These are phyloP conservation scores for Thripadectes ignobilis DNA, from an alignment of 2,797 vertebrate genomes.

Conservation along the genomic window DNA sequence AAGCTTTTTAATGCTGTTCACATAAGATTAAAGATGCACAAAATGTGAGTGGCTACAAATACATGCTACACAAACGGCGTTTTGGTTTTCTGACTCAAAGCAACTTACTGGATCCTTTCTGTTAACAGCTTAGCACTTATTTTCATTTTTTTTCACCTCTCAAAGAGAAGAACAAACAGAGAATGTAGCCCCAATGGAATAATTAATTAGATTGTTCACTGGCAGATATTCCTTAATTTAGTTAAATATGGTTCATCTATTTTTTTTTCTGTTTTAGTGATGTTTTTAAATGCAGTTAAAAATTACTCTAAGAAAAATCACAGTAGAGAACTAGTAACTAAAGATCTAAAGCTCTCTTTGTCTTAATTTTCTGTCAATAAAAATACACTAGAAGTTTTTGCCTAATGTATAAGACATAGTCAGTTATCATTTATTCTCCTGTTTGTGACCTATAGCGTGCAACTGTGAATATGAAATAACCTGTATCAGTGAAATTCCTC, in stretches of 20 bases:
- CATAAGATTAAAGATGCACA: slow-evolving; percentile 50
- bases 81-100: slow-evolving; percentile 69
- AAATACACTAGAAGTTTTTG: not conserved
- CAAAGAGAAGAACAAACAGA: slow-evolving; percentile 59
- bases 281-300: slow-evolving; percentile 30
- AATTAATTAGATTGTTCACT: slow-evolving; percentile 78
- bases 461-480: not conserved
- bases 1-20: slow-evolving; percentile 36
- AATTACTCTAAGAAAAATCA: slow-evolving; percentile 36
- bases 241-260: slow-evolving; percentile 55
- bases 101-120: slow-evolving; percentile 67
- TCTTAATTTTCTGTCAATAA: not conserved
- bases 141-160: slow-evolving; percentile 71
- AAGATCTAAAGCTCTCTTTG: slow-evolving; percentile 35
- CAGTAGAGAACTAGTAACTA: slow-evolving; percentile 36
- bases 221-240: slow-evolving; percentile 65
- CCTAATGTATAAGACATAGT: not conserved
- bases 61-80: slow-evolving; percentile 46
- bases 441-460: not conserved
- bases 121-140: slow-evolving; percentile 75
- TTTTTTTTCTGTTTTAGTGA: slow-evolving; percentile 37
- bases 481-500: not conserved
- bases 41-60: slow-evolving; percentile 65
- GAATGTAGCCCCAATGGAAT: slow-evolving; percentile 73
- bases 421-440: not conserved